Evolutionary conservation across 1,140 invertebrate species (phyloP), one percentile per base, ranked within the genome.

Genomic region (Triops cancriformis): DNA sequence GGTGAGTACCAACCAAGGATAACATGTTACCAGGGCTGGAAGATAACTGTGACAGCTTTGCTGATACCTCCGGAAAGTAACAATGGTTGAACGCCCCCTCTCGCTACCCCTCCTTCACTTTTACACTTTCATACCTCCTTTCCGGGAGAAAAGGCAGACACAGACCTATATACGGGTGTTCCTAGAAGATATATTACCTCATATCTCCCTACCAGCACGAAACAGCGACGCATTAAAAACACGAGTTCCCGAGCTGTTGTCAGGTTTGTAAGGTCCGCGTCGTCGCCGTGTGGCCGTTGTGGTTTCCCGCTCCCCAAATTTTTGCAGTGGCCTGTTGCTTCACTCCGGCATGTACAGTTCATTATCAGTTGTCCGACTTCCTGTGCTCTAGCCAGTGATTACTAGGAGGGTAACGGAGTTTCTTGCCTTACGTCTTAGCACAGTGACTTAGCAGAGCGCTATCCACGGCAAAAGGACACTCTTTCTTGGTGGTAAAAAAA

Each of bases 291-390:
- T 23, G 51, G 51, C 51, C 7, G 51, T 23, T 64, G 51, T 64
- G 51, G 51, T 64, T 64, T 64, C 14, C 51, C 51, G 10, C 10
- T 18, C 18, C 51, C 4, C n/a, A 0, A 18, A 64, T 64, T 64
- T 64, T 64, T 3, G 18, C 51, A 64, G 51, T 23, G 18, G 51
- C 51, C 51, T 64, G 51, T 64, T 64, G 51, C 51, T 64, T 64
- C 51, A 64, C 18, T 9, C 51, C 51, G 51, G 14, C 51, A n/a
- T 64, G 18, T 6, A 23, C 51, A 1, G 23, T 23, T 64, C 23
- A 64, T 64, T 64, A 64, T 64, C 51, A 64, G 51, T 64, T 64
- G 51, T 64, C 51, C 51, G 51, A 64, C 51, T 64, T 64, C 51
- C 51, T 64, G 51, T 18, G 9, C 18, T 23, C 51, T 23, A 18